phyloP scores from a whole-genome alignment of 2,797 vertebrate species.

The Huso huso region DNA sequence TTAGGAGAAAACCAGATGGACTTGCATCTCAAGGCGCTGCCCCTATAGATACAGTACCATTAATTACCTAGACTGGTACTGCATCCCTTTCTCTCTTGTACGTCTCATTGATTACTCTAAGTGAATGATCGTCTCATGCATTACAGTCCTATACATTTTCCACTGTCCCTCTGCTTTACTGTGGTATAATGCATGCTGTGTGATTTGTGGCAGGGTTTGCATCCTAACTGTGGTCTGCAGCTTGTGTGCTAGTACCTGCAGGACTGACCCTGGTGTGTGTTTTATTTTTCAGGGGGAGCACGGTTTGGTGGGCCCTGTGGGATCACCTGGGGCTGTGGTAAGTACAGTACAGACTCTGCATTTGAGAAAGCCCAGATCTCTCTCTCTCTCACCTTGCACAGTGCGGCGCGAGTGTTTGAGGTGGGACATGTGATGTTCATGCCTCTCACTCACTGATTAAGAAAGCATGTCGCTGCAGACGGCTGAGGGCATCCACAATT shows the following conservation, averaged over 20 bases:
- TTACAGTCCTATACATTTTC: rapidly evolving
- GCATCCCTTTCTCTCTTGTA: too few species aligned
- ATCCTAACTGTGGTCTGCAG: too few species aligned
- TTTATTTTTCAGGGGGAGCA: slow-evolving; percentile 48
- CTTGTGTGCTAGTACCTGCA: too few species aligned
- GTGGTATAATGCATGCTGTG: too few species aligned
- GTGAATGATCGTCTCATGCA: background rate
- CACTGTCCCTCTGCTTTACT: background rate
- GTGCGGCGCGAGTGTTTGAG: background rate
- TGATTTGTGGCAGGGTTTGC: too few species aligned
- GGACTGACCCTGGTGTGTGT: background rate
- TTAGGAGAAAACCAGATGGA: too few species aligned
- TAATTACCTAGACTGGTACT: too few species aligned
- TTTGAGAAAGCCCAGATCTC: slow-evolving; percentile 1
- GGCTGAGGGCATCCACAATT: too few species aligned
- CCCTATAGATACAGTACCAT: too few species aligned
- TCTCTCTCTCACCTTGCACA: too few species aligned
- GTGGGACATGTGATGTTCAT: background rate
- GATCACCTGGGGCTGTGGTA: slow-evolving; percentile 51
- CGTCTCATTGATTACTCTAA: too few species aligned
- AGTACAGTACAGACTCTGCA: slow-evolving; percentile 25
- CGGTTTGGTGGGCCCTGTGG: slow-evolving; percentile 48
- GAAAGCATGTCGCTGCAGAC: background rate
- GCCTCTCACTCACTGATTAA: background rate
- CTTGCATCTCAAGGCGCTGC: too few species aligned